phyloP scores from a whole-genome alignment of 2,797 vertebrate genomes.

The Hypotaenidia okinawae region DNA sequence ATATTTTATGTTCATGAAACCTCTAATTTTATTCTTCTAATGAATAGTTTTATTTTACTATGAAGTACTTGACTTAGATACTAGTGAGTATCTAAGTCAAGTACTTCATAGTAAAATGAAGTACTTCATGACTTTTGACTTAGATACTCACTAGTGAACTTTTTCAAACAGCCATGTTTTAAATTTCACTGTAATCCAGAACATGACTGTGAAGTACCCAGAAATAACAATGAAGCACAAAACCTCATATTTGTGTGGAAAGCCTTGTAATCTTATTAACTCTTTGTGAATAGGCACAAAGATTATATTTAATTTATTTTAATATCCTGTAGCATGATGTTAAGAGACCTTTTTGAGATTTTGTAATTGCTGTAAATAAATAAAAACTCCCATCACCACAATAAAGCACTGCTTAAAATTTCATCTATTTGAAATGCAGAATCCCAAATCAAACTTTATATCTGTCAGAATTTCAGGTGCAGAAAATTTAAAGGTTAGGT shows the following conservation, averaged over 20 bases:
- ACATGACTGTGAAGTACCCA: constrained; percentile 23
- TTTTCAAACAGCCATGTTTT: constrained; percentile 32
- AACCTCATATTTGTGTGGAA: not conserved
- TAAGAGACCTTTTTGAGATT: not conserved
- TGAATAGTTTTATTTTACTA: constrained; percentile 46
- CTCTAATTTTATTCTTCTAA: constrained; percentile 19
- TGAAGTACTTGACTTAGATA: constrained; percentile 6
- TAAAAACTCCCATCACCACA: not conserved
- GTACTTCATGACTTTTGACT: not conserved
- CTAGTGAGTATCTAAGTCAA: too few relatives aligned
- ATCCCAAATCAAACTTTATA: not conserved
- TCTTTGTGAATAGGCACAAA: not conserved
- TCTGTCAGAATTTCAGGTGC: not conserved
- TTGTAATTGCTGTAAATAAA: not conserved
- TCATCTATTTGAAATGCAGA: not conserved
- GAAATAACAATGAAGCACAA: not conserved
- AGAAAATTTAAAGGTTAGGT: not conserved
- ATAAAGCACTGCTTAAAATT: not conserved
- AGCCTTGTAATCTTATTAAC: not conserved
- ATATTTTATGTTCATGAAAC: constrained; percentile 32
- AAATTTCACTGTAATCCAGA: constrained; percentile 1
- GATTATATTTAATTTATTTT: not conserved
- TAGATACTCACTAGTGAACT: not conserved
- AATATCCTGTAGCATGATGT: not conserved
- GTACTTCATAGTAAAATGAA: too few relatives aligned